Evolutionary conservation across 2,888 invertebrate genomes (phyloP).

Genomic region (Macroteleia sp.): DNA sequence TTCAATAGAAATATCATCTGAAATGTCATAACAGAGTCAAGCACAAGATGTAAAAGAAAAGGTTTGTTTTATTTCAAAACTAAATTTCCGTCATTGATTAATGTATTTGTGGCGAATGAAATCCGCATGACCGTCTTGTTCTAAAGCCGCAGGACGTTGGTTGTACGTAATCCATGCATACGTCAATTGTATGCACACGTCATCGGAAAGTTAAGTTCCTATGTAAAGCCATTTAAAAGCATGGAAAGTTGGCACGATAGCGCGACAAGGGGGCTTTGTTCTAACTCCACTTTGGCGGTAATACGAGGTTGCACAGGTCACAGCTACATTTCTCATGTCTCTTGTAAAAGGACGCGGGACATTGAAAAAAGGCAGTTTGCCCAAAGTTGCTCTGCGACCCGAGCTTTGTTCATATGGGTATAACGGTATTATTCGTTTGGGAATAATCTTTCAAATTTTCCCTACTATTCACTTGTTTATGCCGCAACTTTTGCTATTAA

Average conservation of each 20-base stretch:
- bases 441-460: constrained; percentile 56
- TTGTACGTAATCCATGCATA: constrained; percentile 28
- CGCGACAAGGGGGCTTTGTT: constrained; percentile 39
- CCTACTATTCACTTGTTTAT: constrained; percentile 33
- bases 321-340: constrained; percentile 45
- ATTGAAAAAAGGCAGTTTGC: constrained; percentile 57
- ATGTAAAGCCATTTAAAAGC: constrained; percentile 48
- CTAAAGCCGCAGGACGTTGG: constrained; percentile 10
- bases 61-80: neutral
- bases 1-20: no score
- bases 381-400: constrained; percentile 34
- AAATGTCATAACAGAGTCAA: no score
- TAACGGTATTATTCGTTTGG: constrained; percentile 36
- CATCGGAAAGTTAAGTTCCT: constrained; percentile 54
- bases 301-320: constrained; percentile 51
- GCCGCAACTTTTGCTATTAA: constrained; percentile 51
- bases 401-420: constrained; percentile 29
- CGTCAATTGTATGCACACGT: constrained; percentile 54
- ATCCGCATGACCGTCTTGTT: constrained; percentile 8
- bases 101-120: neutral
- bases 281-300: constrained; percentile 31
- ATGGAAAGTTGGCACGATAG: constrained; percentile 45
- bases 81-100: constrained; percentile 3
- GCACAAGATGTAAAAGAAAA: no score
- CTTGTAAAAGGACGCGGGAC: constrained; percentile 34